Evolutionary conservation across 1,140 invertebrate species (phyloP).

Genomic region (Drosophila neocordata): DNA sequence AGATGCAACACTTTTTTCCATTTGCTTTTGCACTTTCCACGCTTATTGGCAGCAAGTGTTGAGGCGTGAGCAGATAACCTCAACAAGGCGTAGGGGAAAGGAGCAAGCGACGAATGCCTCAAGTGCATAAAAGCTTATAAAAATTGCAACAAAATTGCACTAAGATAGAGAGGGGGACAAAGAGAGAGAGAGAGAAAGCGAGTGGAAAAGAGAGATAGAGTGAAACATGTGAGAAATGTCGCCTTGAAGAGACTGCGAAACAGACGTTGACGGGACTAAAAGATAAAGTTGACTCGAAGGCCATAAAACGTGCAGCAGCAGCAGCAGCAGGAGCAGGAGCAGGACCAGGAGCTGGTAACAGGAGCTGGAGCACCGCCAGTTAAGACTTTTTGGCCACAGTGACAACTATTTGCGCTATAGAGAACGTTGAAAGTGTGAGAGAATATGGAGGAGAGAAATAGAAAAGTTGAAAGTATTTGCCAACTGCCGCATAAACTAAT

Average conservation of each 20-base stretch:
- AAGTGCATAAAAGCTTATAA: slow-evolving; percentile 67
- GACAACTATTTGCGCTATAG: slow-evolving; percentile 37
- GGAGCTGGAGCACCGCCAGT: slow-evolving; percentile 24
- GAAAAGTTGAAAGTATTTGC: slow-evolving; percentile 56
- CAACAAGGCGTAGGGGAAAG: background rate
- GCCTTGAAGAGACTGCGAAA: slow-evolving; percentile 49
- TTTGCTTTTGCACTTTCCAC: slow-evolving; percentile 3
- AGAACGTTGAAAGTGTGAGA: background rate
- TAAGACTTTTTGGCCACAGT: slow-evolving; percentile 22
- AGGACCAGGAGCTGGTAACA: slow-evolving; percentile 20
- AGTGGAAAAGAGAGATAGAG: background rate
- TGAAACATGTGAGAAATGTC: slow-evolving; percentile 55
- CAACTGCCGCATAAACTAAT: slow-evolving; percentile 63
- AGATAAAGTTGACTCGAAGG: slow-evolving; percentile 68
- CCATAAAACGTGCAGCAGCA: slow-evolving; percentile 69
- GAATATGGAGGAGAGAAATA: background rate
- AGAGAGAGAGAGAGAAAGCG: background rate
- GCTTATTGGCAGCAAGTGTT: slow-evolving; percentile 50
- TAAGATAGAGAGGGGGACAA: slow-evolving; percentile 10
- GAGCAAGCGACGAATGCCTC: slow-evolving; percentile 15
- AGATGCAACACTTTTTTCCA: slow-evolving; percentile 51
- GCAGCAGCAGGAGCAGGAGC: slow-evolving; percentile 3
- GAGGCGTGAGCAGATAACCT: slow-evolving; percentile 22
- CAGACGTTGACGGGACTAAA: slow-evolving; percentile 61
- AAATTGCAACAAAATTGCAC: slow-evolving; percentile 69